These are phyloP conservation scores for Rhadinocentrus ornatus DNA, from an alignment of 2,797 vertebrate species.

Conservation along the genomic window DNA sequence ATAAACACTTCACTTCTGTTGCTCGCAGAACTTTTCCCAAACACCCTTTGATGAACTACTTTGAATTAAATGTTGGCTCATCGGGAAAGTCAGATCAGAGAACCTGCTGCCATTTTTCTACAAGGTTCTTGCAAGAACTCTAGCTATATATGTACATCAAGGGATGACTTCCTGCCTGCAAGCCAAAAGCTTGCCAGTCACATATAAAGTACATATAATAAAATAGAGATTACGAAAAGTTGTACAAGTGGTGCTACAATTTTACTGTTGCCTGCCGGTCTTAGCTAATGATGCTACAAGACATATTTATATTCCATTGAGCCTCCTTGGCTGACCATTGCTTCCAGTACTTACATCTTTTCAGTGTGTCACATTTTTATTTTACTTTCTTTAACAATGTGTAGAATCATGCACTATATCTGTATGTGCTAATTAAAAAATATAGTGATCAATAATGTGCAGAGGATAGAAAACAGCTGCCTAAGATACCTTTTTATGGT, in stretches of 20 bases:
- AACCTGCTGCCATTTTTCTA: conserved; percentile 12
- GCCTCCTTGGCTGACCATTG: not conserved
- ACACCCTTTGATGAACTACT: not conserved
- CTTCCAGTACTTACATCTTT: not conserved
- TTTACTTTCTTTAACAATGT: not conserved
- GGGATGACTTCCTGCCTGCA: not conserved
- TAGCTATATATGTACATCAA: not conserved
- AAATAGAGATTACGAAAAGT: not conserved
- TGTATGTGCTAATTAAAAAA: not conserved
- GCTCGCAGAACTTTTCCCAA: not conserved
- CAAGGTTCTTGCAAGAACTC: not conserved
- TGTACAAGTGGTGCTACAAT: not conserved
- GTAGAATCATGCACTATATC: not conserved
- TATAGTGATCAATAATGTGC: not conserved
- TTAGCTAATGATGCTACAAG: not conserved
- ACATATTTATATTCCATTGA: not conserved
- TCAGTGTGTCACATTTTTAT: not conserved
- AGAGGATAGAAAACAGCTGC: too few species aligned
- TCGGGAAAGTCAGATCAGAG: conserved; percentile 3
- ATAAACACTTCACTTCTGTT: not conserved
- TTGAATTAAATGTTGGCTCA: conserved; percentile 4
- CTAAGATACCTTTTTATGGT: not conserved
- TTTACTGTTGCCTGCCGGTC: not conserved
- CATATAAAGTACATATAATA: not conserved
- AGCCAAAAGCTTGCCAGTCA: not conserved